A percentile compares a stretch with the other conserved stretches of the same genome.
These are phyloP conservation scores for Chaetophractus vellerosus DNA, from an alignment of 2,797 vertebrate species.

Conservation along the genomic window DNA sequence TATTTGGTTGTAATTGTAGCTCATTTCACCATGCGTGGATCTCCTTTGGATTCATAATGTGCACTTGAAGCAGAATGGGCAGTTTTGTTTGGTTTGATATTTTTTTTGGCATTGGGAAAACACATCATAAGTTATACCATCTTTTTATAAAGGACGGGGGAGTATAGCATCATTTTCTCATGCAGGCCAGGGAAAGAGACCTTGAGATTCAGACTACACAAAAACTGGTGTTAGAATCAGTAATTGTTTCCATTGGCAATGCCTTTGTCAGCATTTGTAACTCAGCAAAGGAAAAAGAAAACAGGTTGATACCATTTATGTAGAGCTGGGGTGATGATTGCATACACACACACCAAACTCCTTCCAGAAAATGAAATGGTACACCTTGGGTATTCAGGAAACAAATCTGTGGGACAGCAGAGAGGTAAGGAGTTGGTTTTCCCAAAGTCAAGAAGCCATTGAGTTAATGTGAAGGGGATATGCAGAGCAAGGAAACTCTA, in stretches of 20 bases:
- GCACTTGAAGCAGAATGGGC: not conserved
- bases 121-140: not conserved
- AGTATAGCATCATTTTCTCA: not conserved
- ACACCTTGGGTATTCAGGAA: not conserved
- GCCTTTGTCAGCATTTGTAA: not conserved
- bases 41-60: not conserved
- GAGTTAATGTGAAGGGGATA: not conserved
- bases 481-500: not conserved
- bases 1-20: not conserved
- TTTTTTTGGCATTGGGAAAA: not conserved
- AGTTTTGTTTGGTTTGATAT: not conserved
- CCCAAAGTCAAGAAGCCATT: not conserved
- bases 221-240: not conserved
- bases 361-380: not conserved
- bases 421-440: not conserved
- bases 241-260: not conserved
- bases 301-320: not conserved
- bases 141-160: not conserved
- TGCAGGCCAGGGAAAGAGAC: not conserved
- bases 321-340: not conserved
- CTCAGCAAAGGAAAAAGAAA: not conserved
- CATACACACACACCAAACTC: not conserved
- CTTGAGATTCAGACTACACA: not conserved
- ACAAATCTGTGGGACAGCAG: accelerated
- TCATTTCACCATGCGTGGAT: not conserved